Percentiles rank a stretch among this genome's conserved stretches.
phyloP scores from a whole-genome alignment of 2,797 vertebrate genomes.

The Halcyon smyrnensis region DNA sequence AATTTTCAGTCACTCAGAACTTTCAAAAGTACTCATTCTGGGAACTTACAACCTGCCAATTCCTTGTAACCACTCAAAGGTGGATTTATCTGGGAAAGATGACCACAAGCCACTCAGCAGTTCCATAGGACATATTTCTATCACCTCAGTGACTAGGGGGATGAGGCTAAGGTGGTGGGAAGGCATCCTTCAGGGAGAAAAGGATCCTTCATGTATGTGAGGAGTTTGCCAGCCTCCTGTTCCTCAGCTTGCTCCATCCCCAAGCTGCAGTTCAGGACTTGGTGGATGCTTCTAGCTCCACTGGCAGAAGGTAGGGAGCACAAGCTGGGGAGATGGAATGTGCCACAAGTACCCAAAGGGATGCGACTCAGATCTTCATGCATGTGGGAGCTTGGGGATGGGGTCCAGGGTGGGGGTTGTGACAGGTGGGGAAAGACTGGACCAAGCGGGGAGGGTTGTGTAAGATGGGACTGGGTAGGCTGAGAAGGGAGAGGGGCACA shows the following conservation, averaged over 20 bases:
- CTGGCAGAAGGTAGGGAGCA: not conserved
- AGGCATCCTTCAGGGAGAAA: not conserved
- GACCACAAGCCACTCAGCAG: not conserved
- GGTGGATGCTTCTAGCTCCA: not conserved
- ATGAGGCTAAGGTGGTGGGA: not conserved
- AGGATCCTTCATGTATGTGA: rapidly evolving
- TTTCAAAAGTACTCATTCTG: not conserved
- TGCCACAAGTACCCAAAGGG: not conserved
- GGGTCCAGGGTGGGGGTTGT: not conserved
- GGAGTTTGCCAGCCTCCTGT: not conserved
- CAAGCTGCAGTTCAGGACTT: not conserved
- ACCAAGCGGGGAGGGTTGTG: not conserved
- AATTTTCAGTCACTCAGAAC: not conserved
- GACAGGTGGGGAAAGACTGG: not conserved
- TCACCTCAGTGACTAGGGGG: not conserved
- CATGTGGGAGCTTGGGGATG: not conserved
- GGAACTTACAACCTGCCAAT: not conserved
- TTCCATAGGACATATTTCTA: not conserved
- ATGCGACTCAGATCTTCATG: not conserved
- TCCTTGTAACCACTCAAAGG: not conserved
- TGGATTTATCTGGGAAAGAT: not conserved
- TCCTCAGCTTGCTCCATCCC: not conserved
- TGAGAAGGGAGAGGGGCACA: not conserved
- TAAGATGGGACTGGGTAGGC: not conserved
- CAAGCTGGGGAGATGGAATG: not conserved